Conservation (phyloP, 2,888 invertebrate species). For the Drosophila setosimentum region DNA sequence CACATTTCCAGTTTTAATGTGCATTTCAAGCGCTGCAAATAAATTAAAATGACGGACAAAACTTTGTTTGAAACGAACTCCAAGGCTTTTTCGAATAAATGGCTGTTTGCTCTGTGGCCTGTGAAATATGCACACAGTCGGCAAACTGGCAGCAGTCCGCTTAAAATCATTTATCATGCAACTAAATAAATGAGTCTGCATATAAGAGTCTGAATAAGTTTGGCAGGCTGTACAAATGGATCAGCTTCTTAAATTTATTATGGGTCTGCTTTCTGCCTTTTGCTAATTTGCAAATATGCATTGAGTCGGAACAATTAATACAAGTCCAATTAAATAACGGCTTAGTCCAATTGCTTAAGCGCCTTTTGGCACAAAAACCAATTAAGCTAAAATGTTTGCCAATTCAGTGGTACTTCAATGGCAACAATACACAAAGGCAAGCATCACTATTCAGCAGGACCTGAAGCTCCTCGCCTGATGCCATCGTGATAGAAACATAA, state of each 20-base stretch:
- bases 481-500: slow-evolving; percentile 56
- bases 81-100: neutral
- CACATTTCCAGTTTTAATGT: neutral
- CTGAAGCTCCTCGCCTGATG: neutral
- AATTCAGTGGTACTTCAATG: slow-evolving; percentile 47
- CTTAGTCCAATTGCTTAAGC: slow-evolving; percentile 42
- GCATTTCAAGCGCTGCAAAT: neutral
- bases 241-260: slow-evolving; percentile 13
- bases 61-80: neutral
- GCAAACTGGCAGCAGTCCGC: slow-evolving; percentile 22
- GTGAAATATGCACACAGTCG: slow-evolving; percentile 19
- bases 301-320: slow-evolving; percentile 35
- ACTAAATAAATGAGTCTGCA: slow-evolving; percentile 63
- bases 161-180: slow-evolving; percentile 61
- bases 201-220: neutral
- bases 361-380: slow-evolving; percentile 57
- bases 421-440: slow-evolving; percentile 23
- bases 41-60: slow-evolving; percentile 1
- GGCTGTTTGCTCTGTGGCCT: neutral
- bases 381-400: slow-evolving; percentile 76
- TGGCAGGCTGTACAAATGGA: neutral
- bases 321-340: slow-evolving; percentile 3
- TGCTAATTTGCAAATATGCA: slow-evolving; percentile 8
- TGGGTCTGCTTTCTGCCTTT: slow-evolving; percentile 5
- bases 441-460: slow-evolving; percentile 14